Evolutionary conservation across 2,797 vertebrate genomes (phyloP).

Genomic region (Myotis vivesi): DNA sequence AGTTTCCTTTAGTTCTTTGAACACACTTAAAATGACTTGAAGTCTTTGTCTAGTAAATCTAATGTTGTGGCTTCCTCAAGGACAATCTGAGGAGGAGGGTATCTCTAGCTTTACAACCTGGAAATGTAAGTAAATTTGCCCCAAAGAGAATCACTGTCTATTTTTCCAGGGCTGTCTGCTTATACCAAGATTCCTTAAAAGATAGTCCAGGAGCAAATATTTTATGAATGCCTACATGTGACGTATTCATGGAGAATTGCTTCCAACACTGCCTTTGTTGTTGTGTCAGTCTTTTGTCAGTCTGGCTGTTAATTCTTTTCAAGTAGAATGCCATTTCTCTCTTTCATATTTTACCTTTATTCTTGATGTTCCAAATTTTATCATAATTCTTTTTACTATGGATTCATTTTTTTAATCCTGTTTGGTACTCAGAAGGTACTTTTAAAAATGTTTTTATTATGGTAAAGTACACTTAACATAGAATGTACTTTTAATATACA

Average conservation of each 20-base stretch:
- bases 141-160: neutral
- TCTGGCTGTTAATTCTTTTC: neutral
- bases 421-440: neutral
- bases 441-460: neutral
- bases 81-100: neutral
- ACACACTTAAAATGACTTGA: neutral
- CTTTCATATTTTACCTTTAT: neutral
- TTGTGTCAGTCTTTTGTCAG: neutral
- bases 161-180: neutral
- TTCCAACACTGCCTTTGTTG: neutral
- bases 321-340: neutral
- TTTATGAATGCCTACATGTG: neutral
- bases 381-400: neutral
- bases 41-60: neutral
- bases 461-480: neutral
- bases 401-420: neutral
- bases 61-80: neutral
- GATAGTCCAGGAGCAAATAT: neutral
- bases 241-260: neutral
- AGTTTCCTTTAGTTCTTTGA: neutral
- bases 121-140: neutral
- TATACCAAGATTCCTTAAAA: neutral
- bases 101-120: neutral
- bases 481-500: neutral
- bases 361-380: neutral